Evolutionary conservation across 92 coral and sea anemone species (phyloP).

Genomic region (Meandrina meandrites): DNA sequence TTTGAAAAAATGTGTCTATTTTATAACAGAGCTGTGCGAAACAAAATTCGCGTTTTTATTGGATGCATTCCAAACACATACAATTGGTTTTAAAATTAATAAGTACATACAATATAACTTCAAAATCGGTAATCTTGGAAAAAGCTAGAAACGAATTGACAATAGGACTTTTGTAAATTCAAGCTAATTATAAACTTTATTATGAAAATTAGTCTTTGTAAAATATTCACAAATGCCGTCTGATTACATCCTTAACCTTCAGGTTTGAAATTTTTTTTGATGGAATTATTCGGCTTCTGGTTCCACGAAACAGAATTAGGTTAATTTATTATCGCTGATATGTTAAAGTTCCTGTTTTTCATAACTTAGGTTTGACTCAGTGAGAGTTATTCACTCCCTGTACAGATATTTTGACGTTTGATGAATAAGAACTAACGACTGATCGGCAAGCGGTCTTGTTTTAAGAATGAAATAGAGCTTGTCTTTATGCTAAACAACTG

Average conservation of each 20-base stretch:
- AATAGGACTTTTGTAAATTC: not conserved
- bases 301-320: not conserved
- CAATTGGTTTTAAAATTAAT: not conserved
- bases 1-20: not conserved
- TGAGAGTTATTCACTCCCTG: slow-evolving; percentile 11
- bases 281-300: not conserved
- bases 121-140: not conserved
- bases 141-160: not conserved
- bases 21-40: too few species aligned
- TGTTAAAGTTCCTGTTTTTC: not conserved
- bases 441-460: slow-evolving; percentile 23
- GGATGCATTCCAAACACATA: not conserved
- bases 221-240: not conserved
- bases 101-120: not conserved
- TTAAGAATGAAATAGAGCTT: slow-evolving; percentile 16
- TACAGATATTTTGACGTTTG: slow-evolving; percentile 16
- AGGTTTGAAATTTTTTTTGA: not conserved
- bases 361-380: not conserved
- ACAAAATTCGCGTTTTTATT: not conserved
- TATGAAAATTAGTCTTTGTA: not conserved
- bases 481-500: slow-evolving; percentile 17
- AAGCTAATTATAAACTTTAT: not conserved
- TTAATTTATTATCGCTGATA: not conserved
- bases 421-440: slow-evolving; percentile 23
- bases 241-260: not conserved